Conservation (phyloP, 1,140 invertebrate genomes). For the Orius insidiosus region DNA sequence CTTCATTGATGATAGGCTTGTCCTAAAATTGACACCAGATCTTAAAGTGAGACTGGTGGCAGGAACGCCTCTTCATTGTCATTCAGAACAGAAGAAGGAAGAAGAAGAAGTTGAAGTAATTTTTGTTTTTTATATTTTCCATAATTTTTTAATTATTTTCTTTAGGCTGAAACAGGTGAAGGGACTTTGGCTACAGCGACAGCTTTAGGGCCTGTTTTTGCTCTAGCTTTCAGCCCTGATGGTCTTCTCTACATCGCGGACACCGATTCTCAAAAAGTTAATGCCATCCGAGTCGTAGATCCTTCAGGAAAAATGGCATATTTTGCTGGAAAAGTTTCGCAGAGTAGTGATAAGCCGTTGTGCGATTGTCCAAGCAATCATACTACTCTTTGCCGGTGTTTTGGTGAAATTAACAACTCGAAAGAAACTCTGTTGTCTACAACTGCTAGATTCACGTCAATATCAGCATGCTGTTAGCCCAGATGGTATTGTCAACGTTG, state of each 20-base stretch:
- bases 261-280: conserved; percentile 73
- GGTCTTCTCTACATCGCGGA: conserved; percentile 89
- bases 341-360: conserved; percentile 19
- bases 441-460: conserved; percentile 75
- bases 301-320: conserved; percentile 67
- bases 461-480: conserved; percentile 83
- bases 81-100: conserved; percentile 25
- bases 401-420: conserved; percentile 18
- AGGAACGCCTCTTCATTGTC: conserved; percentile 76
- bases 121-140: not conserved
- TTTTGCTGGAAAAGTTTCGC: conserved; percentile 58
- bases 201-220: conserved; percentile 54
- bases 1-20: conserved; percentile 86
- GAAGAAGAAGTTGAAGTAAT: conserved; percentile 9
- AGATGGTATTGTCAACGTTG: conserved; percentile 82
- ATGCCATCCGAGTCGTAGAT: conserved; percentile 69
- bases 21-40: conserved; percentile 82
- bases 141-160: not conserved
- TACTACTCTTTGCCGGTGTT: conserved; percentile 24
- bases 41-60: conserved; percentile 80
- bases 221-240: conserved; percentile 76
- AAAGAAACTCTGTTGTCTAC: conserved; percentile 67
- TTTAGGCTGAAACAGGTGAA: conserved; percentile 16
- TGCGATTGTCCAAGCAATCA: conserved; percentile 21
- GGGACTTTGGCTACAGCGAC: conserved; percentile 28